A percentile compares a stretch with the other conserved stretches of the same genome.
Conservation (phyloP, 2,797 vertebrate species). For the Momotus momota region DNA sequence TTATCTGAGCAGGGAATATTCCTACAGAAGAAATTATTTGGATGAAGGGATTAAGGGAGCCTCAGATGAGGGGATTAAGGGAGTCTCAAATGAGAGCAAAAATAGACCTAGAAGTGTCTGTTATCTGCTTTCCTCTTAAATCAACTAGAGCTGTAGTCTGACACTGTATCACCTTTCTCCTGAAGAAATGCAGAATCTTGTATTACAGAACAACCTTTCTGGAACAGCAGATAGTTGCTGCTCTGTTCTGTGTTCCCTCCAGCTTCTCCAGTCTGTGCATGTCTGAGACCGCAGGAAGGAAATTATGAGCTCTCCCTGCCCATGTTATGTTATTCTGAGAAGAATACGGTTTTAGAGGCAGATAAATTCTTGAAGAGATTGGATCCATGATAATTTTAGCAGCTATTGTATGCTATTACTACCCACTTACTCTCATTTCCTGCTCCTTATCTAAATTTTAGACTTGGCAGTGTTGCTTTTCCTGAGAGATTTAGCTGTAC, state of each 20-base stretch:
- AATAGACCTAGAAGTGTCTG: neutral
- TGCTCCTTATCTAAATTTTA: conserved; percentile 5
- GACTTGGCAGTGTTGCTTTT: neutral
- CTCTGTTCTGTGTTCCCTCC: neutral
- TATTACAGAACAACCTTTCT: neutral
- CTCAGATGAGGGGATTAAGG: too few relatives aligned
- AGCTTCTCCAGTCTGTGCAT: neutral
- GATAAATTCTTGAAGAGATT: neutral
- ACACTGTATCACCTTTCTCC: neutral
- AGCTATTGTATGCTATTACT: neutral
- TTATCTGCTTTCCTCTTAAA: neutral
- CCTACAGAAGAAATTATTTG: neutral
- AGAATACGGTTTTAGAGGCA: neutral
- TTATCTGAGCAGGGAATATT: neutral
- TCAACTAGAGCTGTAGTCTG: neutral
- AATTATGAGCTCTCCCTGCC: neutral
- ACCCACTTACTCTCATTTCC: neutral
- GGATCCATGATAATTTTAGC: neutral
- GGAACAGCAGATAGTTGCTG: neutral
- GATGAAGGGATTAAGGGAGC: neutral
- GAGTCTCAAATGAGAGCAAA: neutral
- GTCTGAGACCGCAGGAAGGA: neutral
- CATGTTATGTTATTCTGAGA: neutral
- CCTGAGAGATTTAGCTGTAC: neutral
- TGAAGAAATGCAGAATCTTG: neutral